Conservation (phyloP, 1,140 invertebrate genomes). For the Heliothis virescens region DNA sequence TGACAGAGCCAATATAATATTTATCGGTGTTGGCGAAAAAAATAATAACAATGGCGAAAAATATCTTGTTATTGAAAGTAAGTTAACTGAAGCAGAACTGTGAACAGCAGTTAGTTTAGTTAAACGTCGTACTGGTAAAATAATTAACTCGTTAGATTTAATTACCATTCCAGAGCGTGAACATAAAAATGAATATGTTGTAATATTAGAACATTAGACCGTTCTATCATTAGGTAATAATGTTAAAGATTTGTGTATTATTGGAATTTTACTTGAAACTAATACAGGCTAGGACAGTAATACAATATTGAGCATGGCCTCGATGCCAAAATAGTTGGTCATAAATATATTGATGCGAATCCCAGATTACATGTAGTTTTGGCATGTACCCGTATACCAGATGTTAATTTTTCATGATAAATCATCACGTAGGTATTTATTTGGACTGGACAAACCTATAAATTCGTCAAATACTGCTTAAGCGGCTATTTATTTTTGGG, state of each 20-base stretch:
- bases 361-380: slow-evolving; percentile 3
- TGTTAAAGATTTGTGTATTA: not conserved
- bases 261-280: slow-evolving; percentile 1
- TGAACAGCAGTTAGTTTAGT: not conserved
- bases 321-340: slow-evolving; percentile 20
- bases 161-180: slow-evolving; percentile 30
- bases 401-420: not conserved
- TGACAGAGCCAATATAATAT: not conserved
- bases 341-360: slow-evolving; percentile 26
- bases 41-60: not conserved
- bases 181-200: slow-evolving; percentile 23
- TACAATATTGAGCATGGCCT: slow-evolving; percentile 7
- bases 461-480: not conserved
- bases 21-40: not conserved
- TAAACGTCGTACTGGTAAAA: slow-evolving; percentile 22
- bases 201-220: slow-evolving; percentile 6
- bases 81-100: not conserved
- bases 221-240: slow-evolving; percentile 9
- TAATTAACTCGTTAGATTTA: slow-evolving; percentile 37
- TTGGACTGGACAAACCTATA: not conserved
- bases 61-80: slow-evolving; percentile 8
- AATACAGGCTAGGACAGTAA: not conserved
- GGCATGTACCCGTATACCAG: not conserved
- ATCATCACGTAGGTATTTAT: not conserved
- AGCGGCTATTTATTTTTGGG: not conserved